Percentiles rank a stretch among this genome's conserved stretches.
Conservation (phyloP, 2,888 invertebrate genomes). For the Athripsodes cinereus region DNA sequence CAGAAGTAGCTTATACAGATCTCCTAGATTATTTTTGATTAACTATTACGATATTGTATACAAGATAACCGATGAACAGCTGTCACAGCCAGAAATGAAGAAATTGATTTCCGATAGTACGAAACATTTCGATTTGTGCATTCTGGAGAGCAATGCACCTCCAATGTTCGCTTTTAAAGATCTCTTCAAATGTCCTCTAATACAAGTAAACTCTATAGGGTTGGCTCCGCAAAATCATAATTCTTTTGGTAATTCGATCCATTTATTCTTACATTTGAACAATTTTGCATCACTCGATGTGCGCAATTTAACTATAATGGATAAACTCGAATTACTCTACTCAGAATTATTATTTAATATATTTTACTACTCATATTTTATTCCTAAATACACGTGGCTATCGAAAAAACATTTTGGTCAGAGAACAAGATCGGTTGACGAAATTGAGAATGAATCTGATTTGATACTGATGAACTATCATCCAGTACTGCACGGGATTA, state of each 20-base stretch:
- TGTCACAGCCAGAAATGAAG: slow-evolving; percentile 31
- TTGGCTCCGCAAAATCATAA: slow-evolving; percentile 45
- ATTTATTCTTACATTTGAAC: slow-evolving; percentile 48
- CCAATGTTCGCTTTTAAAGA: slow-evolving; percentile 47
- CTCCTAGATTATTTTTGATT: neutral
- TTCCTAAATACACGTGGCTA: slow-evolving; percentile 25
- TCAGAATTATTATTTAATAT: slow-evolving; percentile 36
- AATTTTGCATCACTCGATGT: slow-evolving; percentile 39
- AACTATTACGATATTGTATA: slow-evolving; percentile 11
- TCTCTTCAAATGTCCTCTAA: slow-evolving; percentile 49
- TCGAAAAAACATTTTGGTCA: slow-evolving; percentile 28
- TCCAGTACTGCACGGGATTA: slow-evolving; percentile 39
- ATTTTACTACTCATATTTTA: slow-evolving; percentile 30
- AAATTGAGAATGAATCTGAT: slow-evolving; percentile 44
- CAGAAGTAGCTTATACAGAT: slow-evolving; percentile 2
- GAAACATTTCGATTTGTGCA: slow-evolving; percentile 50
- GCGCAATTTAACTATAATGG: slow-evolving; percentile 39
- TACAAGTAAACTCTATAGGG: slow-evolving; percentile 48
- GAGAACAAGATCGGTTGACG: slow-evolving; percentile 36
- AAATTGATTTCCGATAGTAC: slow-evolving; percentile 34
- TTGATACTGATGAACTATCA: slow-evolving; percentile 41
- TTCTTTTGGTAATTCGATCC: slow-evolving; percentile 47
- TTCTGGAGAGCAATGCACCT: slow-evolving; percentile 51
- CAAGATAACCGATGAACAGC: slow-evolving; percentile 27
- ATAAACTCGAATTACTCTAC: slow-evolving; percentile 28